phyloP scores from a whole-genome alignment of 2,888 invertebrate genomes.

The Drosophila mimica region DNA sequence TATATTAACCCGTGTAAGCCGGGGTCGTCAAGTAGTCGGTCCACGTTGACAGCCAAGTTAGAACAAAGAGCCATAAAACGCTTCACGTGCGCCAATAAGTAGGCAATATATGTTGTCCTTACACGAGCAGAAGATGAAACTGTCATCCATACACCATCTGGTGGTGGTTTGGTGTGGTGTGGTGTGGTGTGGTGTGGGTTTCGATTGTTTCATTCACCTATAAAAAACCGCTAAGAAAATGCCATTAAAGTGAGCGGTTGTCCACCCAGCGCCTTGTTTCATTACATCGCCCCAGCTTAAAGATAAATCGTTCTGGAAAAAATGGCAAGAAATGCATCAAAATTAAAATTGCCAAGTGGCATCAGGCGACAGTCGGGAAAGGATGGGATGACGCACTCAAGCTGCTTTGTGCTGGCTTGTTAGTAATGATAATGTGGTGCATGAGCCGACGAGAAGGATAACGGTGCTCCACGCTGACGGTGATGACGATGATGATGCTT shows the following conservation, averaged over 20 bases:
- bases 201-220: conserved; percentile 13
- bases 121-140: conserved; percentile 21
- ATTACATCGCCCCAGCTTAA: conserved; percentile 52
- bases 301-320: conserved; percentile 67
- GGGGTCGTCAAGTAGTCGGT: conserved; percentile 10
- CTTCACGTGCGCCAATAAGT: conserved; percentile 69
- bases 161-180: neutral
- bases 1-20: neutral
- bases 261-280: conserved; percentile 49
- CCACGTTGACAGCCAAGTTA: conserved; percentile 5
- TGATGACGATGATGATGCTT: conserved; percentile 25
- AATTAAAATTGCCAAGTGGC: conserved; percentile 73
- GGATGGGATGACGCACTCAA: conserved; percentile 68
- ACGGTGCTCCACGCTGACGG: conserved; percentile 29
- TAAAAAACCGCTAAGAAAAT: conserved; percentile 47
- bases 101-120: conserved; percentile 64
- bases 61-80: conserved; percentile 53
- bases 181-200: neutral
- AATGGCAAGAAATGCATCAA: conserved; percentile 78
- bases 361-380: conserved; percentile 25
- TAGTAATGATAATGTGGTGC: conserved; percentile 65
- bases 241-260: conserved; percentile 62
- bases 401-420: conserved; percentile 71
- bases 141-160: conserved; percentile 30
- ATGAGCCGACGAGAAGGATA: conserved; percentile 28